phyloP scores from a whole-genome alignment of 2,113 vertebrate species.

The Drymodes brunneopygia region DNA sequence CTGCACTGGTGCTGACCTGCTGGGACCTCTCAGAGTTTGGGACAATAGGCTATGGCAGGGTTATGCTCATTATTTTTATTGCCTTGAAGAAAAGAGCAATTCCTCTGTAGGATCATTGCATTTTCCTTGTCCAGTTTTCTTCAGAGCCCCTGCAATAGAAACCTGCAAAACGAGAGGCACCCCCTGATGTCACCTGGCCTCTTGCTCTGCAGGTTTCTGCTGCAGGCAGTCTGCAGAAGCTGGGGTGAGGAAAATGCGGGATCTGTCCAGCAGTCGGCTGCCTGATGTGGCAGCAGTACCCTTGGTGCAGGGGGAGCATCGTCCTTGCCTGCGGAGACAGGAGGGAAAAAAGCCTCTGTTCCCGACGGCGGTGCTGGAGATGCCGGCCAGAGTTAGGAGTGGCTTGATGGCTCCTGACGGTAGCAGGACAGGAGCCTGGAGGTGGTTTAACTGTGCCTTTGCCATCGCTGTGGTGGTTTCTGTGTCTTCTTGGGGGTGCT shows the following conservation, averaged over 20 bases:
- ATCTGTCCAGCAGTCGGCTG: background rate
- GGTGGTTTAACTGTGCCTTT: background rate
- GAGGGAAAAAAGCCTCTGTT: background rate
- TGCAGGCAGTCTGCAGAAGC: background rate
- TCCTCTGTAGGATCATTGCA: background rate
- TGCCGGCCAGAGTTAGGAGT: conserved; percentile 22
- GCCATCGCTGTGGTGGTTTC: background rate
- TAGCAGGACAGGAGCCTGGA: conserved; percentile 5
- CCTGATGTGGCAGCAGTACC: background rate
- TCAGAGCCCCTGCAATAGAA: background rate
- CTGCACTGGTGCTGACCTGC: background rate
- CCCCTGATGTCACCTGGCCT: background rate
- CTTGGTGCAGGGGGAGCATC: conserved; percentile 9
- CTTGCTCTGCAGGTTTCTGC: background rate
- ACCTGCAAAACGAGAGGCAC: background rate
- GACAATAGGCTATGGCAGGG: background rate
- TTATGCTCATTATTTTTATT: background rate
- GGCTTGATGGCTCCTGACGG: conserved; percentile 40
- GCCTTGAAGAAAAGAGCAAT: background rate
- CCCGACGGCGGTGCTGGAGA: background rate
- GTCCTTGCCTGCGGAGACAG: conserved; percentile 61
- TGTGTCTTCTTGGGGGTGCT: background rate
- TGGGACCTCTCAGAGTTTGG: fast-evolving
- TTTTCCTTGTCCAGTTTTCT: background rate
- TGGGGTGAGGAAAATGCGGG: background rate